Base-by-base conservation (phyloP, 2,113 vertebrate genomes). In the Syrrhaptes paradoxus region DNA sequence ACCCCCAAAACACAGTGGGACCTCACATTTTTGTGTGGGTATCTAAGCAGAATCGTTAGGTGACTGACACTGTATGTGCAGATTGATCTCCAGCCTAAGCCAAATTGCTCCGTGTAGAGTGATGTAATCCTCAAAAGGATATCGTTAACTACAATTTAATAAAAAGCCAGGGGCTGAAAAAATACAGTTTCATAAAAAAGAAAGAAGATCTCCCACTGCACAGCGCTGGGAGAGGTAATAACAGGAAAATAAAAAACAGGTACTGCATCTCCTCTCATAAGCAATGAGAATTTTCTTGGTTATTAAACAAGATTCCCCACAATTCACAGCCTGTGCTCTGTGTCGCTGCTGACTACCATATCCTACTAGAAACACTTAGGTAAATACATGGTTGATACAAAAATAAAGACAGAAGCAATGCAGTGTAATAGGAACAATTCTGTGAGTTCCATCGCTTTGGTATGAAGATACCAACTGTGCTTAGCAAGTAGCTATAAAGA, bases 81-180 rank as follows among this genome's bases (percentile, higher is more conserved):
- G 62, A 49, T 14, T 94, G 73, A 97, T 91, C 90, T 95, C 81
- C 73, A 83, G 88, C 43, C 68, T n/a, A 59, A 86, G 54, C 62
- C 87, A 80, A 85, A 78, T 46, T 92, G 90, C 70, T 91, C 92
- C 26, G 5, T 3, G 4, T 59, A 93, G 87, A 63, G 85, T 87
- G 95, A 92, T 73, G 78, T 77, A 96, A 97, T 87, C 83, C 92
- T 95, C 92, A 57, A 12, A 94, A 90, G 65, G 25, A 17, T 46
- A 80, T 32, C 2, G 3, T 90, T 92, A 96, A 94, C 76, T 76
- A 58, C 72, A 65, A 89, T 43, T 97, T 94, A 94, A 96, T 97
- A 95, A 95, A 96, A 91, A 93, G 81, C 75, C 68, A 72, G 3
- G 28, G 67, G 82, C 61, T 88, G 78, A 71, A 91, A 92, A 94